Evolutionary conservation across 2,797 vertebrate genomes (phyloP).

Genomic region (Acanthis flammea): DNA sequence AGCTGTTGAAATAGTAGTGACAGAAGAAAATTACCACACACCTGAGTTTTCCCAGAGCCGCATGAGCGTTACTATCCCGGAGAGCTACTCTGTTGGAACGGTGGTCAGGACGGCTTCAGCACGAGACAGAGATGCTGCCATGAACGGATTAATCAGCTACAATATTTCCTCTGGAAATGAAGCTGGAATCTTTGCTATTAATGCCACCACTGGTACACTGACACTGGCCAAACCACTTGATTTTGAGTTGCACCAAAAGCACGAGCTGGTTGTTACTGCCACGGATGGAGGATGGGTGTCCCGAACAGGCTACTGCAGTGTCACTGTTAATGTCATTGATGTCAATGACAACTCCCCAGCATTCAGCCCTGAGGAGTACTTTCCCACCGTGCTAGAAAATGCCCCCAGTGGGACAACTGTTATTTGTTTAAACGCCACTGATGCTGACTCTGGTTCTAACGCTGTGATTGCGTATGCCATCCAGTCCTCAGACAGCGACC

Average conservation of each 20-base stretch:
- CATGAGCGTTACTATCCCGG: constrained; percentile 85
- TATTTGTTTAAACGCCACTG: constrained; percentile 87
- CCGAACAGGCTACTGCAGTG: constrained; percentile 87
- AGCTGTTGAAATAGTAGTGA: constrained; percentile 85
- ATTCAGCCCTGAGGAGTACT: constrained; percentile 88
- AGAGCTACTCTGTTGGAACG: constrained; percentile 89
- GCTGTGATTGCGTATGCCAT: constrained; percentile 91
- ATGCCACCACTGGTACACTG: constrained; percentile 87
- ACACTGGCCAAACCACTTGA: constrained; percentile 85
- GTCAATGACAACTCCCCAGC: constrained; percentile 93
- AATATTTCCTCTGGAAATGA: constrained; percentile 89
- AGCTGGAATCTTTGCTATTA: constrained; percentile 84
- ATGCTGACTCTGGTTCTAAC: constrained; percentile 88
- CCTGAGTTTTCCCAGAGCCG: constrained; percentile 96
- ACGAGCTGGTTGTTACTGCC: constrained; percentile 89
- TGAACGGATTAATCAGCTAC: constrained; percentile 91
- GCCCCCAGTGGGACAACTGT: constrained; percentile 96
- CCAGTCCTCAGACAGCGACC: constrained; percentile 94
- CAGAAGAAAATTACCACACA: constrained; percentile 95
- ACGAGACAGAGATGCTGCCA: constrained; percentile 87
- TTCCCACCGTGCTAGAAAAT: constrained; percentile 91
- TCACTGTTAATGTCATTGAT: constrained; percentile 87
- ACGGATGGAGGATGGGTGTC: constrained; percentile 93
- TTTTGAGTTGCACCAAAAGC: constrained; percentile 86
- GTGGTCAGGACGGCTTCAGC: constrained; percentile 88